Evolutionary conservation across 2,888 invertebrate genomes (phyloP), one percentile per base, ranked within the genome.

Genomic region (Drosophila suboccidentalis): DNA sequence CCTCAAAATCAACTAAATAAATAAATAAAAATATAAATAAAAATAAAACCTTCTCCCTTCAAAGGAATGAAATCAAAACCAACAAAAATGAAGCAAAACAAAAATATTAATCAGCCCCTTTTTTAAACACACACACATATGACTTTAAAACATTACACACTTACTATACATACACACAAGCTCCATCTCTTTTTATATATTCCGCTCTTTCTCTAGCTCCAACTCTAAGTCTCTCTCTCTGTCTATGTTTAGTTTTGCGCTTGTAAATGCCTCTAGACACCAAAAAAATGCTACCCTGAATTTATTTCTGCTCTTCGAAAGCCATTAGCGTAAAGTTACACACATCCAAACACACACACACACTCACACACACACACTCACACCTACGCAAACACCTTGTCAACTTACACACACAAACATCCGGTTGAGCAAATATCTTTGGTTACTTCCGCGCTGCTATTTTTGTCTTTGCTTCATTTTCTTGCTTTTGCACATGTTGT

Each of bases 401-500:
- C 26, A 11, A 39, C 38, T 44, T 17, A 62, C 46, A 49, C 47
- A 29, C 47, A n/a, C 43, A 43, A 34, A 75, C 57, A 43, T 62
- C 44, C 61, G 58, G 9, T 15, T 13, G 43, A 62, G 59, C 64
- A 77, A 46, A 36, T 36, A 8, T 47, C 50, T 65, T 71, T 47
- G 46, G 61, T 80, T 68, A 63, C 71, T 73, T 72, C 63, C 74
- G 68, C 66, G 44, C 43, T 68, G 62, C 68, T 86, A 80, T 82
- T 87, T 89, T 75, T 78, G 81, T 65, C 81, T 75, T 78, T 80
- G 80, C 84, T 71, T 80, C 83, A 77, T 86, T 79, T 86, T 85
- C 76, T 85, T 76, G 62, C 54, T 57, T 63, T 49, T 69, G 61
- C 71, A 63, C 62, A 65, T 66, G 55, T 71, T 63, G 75, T 57